Conservation (phyloP, 2,113 vertebrate species). For the Limanda limanda region DNA sequence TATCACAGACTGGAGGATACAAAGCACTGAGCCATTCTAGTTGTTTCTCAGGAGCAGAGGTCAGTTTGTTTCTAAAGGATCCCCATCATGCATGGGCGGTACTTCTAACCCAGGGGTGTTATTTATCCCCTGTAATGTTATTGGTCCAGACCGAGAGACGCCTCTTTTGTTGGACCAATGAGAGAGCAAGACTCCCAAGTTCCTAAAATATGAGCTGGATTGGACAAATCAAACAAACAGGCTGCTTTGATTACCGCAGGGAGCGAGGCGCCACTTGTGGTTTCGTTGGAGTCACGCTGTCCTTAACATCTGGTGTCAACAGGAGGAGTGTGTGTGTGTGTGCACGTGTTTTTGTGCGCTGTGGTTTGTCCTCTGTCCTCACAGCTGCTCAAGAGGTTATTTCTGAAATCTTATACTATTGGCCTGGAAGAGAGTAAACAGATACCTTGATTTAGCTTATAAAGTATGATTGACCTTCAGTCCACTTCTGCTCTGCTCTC, state of each 20-base stretch:
- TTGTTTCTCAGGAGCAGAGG: slow-evolving; percentile 20
- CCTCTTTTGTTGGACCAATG: slow-evolving; percentile 67
- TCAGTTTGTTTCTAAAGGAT: slow-evolving; percentile 33
- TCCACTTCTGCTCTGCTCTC: slow-evolving; percentile 3
- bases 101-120: slow-evolving; percentile 54
- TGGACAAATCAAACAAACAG: slow-evolving; percentile 52
- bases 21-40: slow-evolving; percentile 6
- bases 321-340: slow-evolving; percentile 13
- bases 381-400: slow-evolving; percentile 32
- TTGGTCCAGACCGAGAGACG: slow-evolving; percentile 68
- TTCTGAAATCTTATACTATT: slow-evolving; percentile 17
- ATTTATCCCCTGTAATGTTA: slow-evolving; percentile 18
- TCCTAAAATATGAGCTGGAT: slow-evolving; percentile 38
- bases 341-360: slow-evolving; percentile 10
- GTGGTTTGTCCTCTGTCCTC: slow-evolving; percentile 20
- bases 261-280: slow-evolving; percentile 7
- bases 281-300: slow-evolving; percentile 21
- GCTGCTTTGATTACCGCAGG: slow-evolving; percentile 42
- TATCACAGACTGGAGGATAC: slow-evolving; percentile 6
- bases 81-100: slow-evolving; percentile 27
- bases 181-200: slow-evolving; percentile 2
- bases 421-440: not conserved
- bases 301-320: slow-evolving; percentile 46
- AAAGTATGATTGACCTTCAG: too few relatives aligned
- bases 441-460: slow-evolving; percentile 13